Evolutionary conservation across 2,888 invertebrate genomes (phyloP).

Genomic region (Alloplasta piceator): DNA sequence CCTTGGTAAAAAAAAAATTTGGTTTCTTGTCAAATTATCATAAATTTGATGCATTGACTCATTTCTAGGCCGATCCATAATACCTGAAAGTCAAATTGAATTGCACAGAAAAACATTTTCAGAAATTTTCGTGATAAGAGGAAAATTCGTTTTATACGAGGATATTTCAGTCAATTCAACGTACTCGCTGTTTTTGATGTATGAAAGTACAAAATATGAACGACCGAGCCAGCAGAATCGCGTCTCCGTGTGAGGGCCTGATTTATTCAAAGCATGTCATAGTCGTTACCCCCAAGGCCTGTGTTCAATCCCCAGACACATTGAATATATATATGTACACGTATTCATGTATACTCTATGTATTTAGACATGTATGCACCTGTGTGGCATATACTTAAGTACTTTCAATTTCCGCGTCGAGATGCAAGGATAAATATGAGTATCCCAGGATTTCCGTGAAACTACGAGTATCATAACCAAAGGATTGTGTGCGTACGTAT

Average conservation of each 20-base stretch:
- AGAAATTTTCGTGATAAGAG: too few species aligned
- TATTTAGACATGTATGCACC: constrained; percentile 15
- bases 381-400: constrained; percentile 66
- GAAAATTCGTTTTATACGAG: too few species aligned
- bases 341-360: constrained; percentile 26
- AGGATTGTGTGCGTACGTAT: constrained; percentile 4
- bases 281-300: constrained; percentile 50
- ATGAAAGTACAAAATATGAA: too few species aligned
- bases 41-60: too few species aligned
- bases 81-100: too few species aligned
- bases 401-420: constrained; percentile 72
- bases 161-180: too few species aligned
- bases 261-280: constrained; percentile 51
- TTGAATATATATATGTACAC: constrained; percentile 54
- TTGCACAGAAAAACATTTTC: too few species aligned
- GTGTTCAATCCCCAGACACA: constrained; percentile 54
- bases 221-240: not conserved
- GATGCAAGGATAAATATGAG: constrained; percentile 67
- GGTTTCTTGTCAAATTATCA: too few species aligned
- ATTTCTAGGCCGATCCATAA: too few species aligned
- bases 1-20: too few species aligned
- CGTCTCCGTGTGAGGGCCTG: not conserved
- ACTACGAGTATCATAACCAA: constrained; percentile 48
- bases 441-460: constrained; percentile 59
- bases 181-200: too few species aligned